These are phyloP conservation scores for Plusia festucae DNA, from an alignment of 2,888 invertebrate species.

Conservation along the genomic window DNA sequence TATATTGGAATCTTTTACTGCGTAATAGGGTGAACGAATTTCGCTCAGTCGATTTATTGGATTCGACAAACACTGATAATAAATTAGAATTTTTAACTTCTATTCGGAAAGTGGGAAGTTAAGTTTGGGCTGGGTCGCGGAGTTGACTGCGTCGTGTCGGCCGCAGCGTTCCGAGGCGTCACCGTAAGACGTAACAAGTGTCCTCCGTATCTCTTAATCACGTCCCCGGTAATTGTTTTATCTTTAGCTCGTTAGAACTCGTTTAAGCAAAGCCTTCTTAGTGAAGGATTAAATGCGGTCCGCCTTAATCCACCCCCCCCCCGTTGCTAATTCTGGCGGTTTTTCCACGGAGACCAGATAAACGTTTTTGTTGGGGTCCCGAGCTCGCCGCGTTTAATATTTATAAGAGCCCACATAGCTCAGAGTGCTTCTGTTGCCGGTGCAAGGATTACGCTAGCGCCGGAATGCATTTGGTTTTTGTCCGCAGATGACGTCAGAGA, in stretches of 20 bases:
- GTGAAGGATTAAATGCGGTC: conserved; percentile 89
- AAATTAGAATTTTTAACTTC: conserved; percentile 54
- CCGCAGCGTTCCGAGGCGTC: conserved; percentile 61
- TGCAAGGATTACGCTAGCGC: conserved; percentile 79
- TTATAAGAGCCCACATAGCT: conserved; percentile 84
- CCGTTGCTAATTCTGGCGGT: conserved; percentile 88
- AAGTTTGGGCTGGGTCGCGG: conserved; percentile 43
- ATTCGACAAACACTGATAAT: conserved; percentile 65
- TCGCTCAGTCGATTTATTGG: conserved; percentile 72
- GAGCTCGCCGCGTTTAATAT: conserved; percentile 82
- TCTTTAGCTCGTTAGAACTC: conserved; percentile 90
- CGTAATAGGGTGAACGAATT: conserved; percentile 77
- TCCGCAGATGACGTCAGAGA: conserved; percentile 71
- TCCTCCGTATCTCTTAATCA: conserved; percentile 88
- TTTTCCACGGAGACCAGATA: conserved; percentile 88
- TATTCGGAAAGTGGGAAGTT: conserved; percentile 40
- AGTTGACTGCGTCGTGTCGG: conserved; percentile 5
- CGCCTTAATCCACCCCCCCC: conserved; percentile 87
- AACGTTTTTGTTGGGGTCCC: conserved; percentile 87
- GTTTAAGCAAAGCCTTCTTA: conserved; percentile 90
- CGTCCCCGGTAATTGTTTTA: conserved; percentile 88
- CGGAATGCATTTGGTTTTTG: conserved; percentile 79
- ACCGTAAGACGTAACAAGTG: conserved; percentile 87
- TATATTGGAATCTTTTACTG: conserved; percentile 82
- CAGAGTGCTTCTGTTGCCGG: conserved; percentile 77